Base-by-base conservation (phyloP, 2,888 invertebrate genomes). In the Diarsia rubi region DNA sequence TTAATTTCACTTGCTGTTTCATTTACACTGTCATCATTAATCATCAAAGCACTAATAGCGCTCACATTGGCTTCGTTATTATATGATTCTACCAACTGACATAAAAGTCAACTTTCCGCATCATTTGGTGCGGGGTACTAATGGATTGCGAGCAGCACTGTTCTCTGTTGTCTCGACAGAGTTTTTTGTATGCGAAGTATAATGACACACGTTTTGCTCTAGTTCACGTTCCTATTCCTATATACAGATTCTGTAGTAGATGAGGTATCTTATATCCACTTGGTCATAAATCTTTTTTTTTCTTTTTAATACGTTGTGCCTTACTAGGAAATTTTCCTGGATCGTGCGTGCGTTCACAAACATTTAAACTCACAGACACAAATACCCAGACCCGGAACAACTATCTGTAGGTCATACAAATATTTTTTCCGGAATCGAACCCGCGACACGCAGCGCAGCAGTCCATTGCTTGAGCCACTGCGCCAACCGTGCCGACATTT, bases 91-190 rank as follows among this genome's bases (percentile, higher is more conserved):
- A 90, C 89, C 88, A 72, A 85, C 85, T 81, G 85, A 73, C 54
- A 71, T 74, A 79, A 80, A 71, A 94, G 93, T 94, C 93, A 93
- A 95, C 93, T 95, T 95, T 94, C 92, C 93, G 93, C 94, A 90
- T 95, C 96, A 96, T 96, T 96, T 95, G 92, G 91, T 75, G 14
- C 90, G 88, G 88, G 88, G 87, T 91, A 92, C 92, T 95, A 96
- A 96, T 96, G 96, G 95, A 96, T 95, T 95, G 93, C 93, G 92
- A 93, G 90, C 90, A 88, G 90, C 89, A 89, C 89, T 91, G 92
- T 94, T 94, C 93, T 94, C 94, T 93, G 92, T 94, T 94, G 93
- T 94, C 94, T 93, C 93, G 90, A 92, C 92, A 91, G 92, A 85
- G 91, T 92, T 93, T 94, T 94, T 93, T 90, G 90, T 87, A 88